Conservation (phyloP, 2,113 vertebrate species). For the Ciconia boyciana region DNA sequence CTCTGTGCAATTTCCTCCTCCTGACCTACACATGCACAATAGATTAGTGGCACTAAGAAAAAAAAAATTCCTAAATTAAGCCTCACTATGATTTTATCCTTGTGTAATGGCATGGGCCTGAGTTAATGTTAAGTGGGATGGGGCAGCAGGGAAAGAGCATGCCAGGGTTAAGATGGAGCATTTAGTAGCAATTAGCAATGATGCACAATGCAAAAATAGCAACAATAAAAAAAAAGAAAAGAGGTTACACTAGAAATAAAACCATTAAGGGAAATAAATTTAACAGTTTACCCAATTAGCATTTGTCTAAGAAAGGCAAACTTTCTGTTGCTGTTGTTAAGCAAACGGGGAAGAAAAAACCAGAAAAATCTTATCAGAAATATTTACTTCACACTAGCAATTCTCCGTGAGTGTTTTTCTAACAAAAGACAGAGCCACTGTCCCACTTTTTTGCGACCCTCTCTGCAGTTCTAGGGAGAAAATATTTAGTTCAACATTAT, state of each 20-base stretch:
- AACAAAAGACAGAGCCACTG: conserved; percentile 26
- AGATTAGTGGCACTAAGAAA: neutral
- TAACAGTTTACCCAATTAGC: conserved; percentile 60
- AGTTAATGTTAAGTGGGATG: conserved; percentile 61
- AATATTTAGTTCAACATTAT: conserved; percentile 76
- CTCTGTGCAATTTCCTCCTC: neutral
- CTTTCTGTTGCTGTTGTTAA: neutral
- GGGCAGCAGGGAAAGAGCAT: conserved; percentile 27
- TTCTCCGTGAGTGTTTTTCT: neutral
- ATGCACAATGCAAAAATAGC: conserved; percentile 58
- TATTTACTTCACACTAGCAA: conserved; percentile 46
- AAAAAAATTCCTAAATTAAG: conserved; percentile 21
- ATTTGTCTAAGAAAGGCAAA: conserved; percentile 46
- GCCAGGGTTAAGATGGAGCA: conserved; percentile 41
- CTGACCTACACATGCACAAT: neutral
- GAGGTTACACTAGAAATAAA: conserved; percentile 46
- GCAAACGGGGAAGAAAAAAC: neutral
- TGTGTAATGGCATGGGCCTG: conserved; percentile 21
- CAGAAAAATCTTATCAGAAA: neutral
- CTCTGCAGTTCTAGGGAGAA: conserved; percentile 53
- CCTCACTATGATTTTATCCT: conserved; percentile 20
- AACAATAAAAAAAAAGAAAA: neutral
- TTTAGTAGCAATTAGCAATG: conserved; percentile 68
- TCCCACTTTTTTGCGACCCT: conserved; percentile 52
- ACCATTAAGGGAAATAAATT: conserved; percentile 46